Conservation (phyloP, 2,113 vertebrate species). For the Hemiscyllium ocellatum region DNA sequence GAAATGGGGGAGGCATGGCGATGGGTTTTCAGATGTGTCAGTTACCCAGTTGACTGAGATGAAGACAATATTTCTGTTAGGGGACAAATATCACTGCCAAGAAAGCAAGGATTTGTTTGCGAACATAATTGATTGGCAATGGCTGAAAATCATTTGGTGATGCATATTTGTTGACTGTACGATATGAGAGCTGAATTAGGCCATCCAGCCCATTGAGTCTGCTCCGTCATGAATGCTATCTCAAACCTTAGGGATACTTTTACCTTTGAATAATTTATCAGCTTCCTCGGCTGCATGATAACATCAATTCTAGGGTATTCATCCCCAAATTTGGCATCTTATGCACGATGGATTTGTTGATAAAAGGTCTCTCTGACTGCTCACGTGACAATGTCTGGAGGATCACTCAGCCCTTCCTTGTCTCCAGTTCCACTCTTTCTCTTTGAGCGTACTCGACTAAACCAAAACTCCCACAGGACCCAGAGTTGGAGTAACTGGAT, state of each 20-base stretch:
- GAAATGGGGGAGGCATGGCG: not conserved
- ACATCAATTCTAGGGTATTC: not conserved
- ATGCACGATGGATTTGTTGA: not conserved
- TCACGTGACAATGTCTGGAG: not conserved
- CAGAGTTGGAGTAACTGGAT: not conserved
- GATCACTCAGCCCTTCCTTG: not conserved
- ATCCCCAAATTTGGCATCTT: not conserved
- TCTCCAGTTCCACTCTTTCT: not conserved
- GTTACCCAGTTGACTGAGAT: not conserved
- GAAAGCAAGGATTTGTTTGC: not conserved
- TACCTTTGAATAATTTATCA: not conserved
- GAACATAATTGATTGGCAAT: not conserved
- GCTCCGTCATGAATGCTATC: not conserved
- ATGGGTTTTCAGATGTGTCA: not conserved
- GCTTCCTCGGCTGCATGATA: not conserved
- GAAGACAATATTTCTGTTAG: not conserved
- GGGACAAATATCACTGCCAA: not conserved
- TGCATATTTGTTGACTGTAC: not conserved
- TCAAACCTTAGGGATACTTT: not conserved
- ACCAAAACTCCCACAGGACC: not conserved
- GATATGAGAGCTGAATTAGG: no score
- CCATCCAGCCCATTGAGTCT: no score
- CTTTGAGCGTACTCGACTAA: not conserved
- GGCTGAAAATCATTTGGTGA: not conserved
- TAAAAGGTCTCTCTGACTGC: not conserved